Evolutionary conservation across 2,113 vertebrate species (phyloP), one percentile per base, ranked within the genome.

Genomic region (human (Homo sapiens)): DNA sequence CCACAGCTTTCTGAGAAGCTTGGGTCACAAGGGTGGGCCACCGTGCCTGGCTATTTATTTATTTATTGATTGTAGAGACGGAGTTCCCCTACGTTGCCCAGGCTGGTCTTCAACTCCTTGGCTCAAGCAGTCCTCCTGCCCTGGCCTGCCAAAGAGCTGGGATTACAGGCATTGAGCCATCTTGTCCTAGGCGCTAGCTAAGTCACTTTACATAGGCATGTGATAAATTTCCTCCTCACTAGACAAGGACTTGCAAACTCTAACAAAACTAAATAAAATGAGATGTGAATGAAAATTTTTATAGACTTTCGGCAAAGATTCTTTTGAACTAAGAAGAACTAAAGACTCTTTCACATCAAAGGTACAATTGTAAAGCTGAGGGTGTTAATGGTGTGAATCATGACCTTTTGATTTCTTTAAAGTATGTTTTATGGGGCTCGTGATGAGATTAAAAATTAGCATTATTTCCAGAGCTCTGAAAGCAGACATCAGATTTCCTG

Each of bases 391-490:
- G 5, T 45, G 89, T 64, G 48, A 82, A 2, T 93, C 25, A 14
- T 43, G 32, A 17, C 57, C 45, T n/a, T 92, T 91, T 93, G 11
- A 94, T 96, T 86, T 66, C 59, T 84, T 87, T 96, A 96, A 93
- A 90, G 38, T 59, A 70, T 70, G n/a, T 88, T 45, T 55, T 35
- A 27, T 90, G 48, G 80, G 9, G 50, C 89, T 20, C 23, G 72
- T 45, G n/a, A 64, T 81, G 96, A 97, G 79, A 89, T 96, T 93
- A 94, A 83, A 98, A 8, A 2, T 82, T 91, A 27, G 35, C 43
- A 95, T 98, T 92, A 91, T 97, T 96, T 98, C 52, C 75, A 96
- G 78, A 83, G 76, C 81, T 55, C 23, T 87, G 50, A 97, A 97
- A 92, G 32, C 3, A 75, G 9, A 10, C 5, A 80, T 73, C 6